Base-by-base conservation (phyloP, 2,797 vertebrate genomes). In the Etheostoma perlongum region DNA sequence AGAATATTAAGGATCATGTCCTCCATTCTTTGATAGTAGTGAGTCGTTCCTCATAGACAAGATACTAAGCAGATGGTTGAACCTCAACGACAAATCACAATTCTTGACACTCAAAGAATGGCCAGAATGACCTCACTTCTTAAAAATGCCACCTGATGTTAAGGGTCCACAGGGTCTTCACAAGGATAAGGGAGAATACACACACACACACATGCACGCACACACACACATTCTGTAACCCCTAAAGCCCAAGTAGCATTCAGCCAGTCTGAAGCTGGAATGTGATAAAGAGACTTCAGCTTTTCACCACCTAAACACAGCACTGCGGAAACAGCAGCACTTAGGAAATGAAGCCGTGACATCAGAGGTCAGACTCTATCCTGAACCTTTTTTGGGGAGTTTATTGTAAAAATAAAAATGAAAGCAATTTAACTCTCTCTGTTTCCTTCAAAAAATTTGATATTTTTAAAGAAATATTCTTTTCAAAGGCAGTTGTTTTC, bases 261-360 rank as follows among this genome's bases (percentile, higher is more conserved):
- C 62, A 72, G 67, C 74, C 75, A 55, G 49, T 67, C 61, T 23
- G 4, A 60, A 67, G 21, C 72, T 72, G 78, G 74, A 85, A 82
- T 88, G 81, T 65, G 55, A 82, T 85, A 76, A 72, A 62, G 40
- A 83, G 44, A 52, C 47, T 15, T 69, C 53, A 60, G 73, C 71
- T 47, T 88, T 76, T 82, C 64, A 67, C 25, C 36, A 74, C 40
- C 49, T 44, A 64, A 82, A 33, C 82, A 72, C 47, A 51, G 52
- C 55, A 4, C 5, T 16, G 40, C 36, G 49, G 27, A 27, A 27
- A 27, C 27, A 4, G 0, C 27, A 27, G 27, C 27, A 27, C 27
- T 51, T 81, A 27, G 33, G 48, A 82, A 52, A 71, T 42, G 36
- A 44, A 67, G 57, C 15, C 30, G 51, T 73, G 73, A 73, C 68